Evolutionary conservation across 2,797 vertebrate genomes (phyloP).

Genomic region (Momotus momota): DNA sequence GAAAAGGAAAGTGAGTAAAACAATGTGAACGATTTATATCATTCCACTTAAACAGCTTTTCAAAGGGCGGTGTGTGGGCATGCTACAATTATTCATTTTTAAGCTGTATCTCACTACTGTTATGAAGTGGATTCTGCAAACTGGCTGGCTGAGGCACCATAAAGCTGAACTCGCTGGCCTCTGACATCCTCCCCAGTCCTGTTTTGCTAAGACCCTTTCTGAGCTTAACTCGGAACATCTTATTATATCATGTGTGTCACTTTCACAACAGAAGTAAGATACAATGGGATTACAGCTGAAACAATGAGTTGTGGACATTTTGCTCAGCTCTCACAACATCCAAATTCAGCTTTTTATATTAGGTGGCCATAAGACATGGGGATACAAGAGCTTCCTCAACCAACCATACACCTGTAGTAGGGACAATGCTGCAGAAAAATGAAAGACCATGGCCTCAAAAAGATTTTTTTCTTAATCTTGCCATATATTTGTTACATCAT

Average conservation of each 20-base stretch:
- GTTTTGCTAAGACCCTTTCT: neutral
- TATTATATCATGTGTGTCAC: accelerated
- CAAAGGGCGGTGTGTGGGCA: neutral
- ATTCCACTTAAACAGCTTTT: conserved; percentile 13
- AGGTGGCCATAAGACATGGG: neutral
- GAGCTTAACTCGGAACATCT: neutral
- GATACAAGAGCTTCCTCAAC: neutral
- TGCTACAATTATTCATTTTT: neutral
- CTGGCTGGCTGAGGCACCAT: neutral
- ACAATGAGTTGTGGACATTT: neutral
- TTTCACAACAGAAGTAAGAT: neutral
- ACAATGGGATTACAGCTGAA: neutral
- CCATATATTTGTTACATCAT: neutral
- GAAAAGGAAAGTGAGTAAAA: neutral
- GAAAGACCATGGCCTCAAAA: neutral
- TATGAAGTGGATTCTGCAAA: neutral
- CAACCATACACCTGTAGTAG: accelerated
- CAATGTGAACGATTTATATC: conserved; percentile 13
- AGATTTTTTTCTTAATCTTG: neutral
- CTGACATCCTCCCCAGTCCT: neutral
- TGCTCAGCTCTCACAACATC: neutral
- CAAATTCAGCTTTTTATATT: neutral
- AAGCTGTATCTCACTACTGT: neutral
- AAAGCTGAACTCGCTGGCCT: neutral
- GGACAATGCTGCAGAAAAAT: neutral